Evolutionary conservation across 1,140 invertebrate genomes (phyloP), one percentile per base, ranked within the genome.

Genomic region (Hylyphantes graminicola): DNA sequence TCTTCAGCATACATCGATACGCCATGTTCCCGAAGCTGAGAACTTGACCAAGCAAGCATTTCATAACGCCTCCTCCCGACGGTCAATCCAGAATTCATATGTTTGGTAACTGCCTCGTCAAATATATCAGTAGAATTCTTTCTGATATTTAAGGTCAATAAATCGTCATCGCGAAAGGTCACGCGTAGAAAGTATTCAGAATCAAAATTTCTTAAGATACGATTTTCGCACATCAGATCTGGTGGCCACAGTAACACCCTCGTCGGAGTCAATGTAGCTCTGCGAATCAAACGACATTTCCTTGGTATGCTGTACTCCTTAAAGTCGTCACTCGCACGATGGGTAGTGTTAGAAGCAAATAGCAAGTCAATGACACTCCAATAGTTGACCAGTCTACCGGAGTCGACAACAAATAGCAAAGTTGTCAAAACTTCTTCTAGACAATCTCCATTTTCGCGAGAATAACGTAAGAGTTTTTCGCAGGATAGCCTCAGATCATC

Each of bases 91-190:
- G 15, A 9, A 21, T 57, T 74, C 8, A 83, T 57, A 17, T 70
- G 70, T 6, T 4, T 19, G 5, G 2, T 67, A 6, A 83, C 55
- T 0, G 57, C 61, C 21, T 55, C 15, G 15, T 67, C 0, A 65
- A 74, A 83, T 15, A 83, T 50, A 4, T 12, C 0, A 0, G 21
- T 0, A 48, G 59, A 11, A 61, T 59, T 72, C 9, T n/a, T 10
- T 55, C 65, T 67, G 5, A n/a, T 21, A 61, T 78, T 86, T 70
- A 87, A 54, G 15, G 17, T 79, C 54, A 48, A 13, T 12, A 85
- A 61, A 59, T 86, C 70, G 59, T 87, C 85, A 59, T 87, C 87
- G n/a, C 64, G 61, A n/a, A 87, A 73, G 2, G 80, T 81, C 55
- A 87, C 73, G 17, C 86, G 53, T 7, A 87, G 13, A 8, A 85